Percentiles rank a stretch among this genome's conserved stretches.
These are phyloP conservation scores for Gorsachius magnificus DNA, from an alignment of 2,797 vertebrate genomes.

Conservation along the genomic window DNA sequence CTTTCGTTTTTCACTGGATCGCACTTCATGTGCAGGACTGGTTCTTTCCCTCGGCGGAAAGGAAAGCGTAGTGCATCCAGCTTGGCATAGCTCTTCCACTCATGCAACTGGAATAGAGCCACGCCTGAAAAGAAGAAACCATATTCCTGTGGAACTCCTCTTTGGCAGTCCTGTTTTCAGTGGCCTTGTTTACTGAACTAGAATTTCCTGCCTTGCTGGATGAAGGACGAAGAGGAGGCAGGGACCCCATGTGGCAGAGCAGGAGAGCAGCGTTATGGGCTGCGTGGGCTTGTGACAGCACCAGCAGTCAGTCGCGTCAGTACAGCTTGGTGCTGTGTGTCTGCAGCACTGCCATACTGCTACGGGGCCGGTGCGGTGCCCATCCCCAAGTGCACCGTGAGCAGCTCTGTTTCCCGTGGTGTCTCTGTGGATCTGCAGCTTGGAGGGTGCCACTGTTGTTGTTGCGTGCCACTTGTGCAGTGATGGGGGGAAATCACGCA, in stretches of 20 bases:
- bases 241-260: background rate
- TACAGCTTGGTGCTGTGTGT: too few species aligned
- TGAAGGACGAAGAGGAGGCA: background rate
- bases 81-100: background rate
- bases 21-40: background rate
- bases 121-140: background rate
- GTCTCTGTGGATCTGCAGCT: background rate
- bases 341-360: background rate
- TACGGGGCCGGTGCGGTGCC: accelerated
- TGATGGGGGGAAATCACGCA: background rate
- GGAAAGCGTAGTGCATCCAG: background rate
- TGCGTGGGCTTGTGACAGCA: accelerated
- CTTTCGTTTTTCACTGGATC: background rate
- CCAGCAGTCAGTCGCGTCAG: background rate
- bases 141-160: background rate
- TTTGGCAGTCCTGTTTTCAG: background rate
- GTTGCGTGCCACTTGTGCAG: background rate
- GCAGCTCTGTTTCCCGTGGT: background rate
- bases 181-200: background rate
- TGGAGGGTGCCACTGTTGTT: background rate
- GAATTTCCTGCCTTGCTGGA: background rate
- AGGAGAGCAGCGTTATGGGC: background rate
- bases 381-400: background rate
- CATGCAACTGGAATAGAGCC: background rate
- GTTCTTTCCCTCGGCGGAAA: background rate